Evolutionary conservation across 2,113 vertebrate genomes (phyloP), one percentile per base, ranked within the genome.

Genomic region (Gasterosteus aculeatus): DNA sequence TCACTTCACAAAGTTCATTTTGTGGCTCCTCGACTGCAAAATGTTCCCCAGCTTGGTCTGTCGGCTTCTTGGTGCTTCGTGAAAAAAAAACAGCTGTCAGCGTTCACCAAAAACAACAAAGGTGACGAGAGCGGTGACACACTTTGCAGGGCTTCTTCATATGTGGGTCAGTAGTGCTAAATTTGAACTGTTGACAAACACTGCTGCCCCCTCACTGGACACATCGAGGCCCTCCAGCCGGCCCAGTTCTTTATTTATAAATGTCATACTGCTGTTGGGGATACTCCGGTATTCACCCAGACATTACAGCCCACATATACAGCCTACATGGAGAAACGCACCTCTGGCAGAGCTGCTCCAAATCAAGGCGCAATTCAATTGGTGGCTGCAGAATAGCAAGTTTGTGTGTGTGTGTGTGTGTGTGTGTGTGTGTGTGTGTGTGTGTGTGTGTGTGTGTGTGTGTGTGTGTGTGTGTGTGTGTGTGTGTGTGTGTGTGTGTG

Each of bases 121-220:
- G 51, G n/a, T 22, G 49, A 22, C 3, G 10, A 54, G 22, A 54
- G 22, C 53, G 4, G 53, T 29, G 53, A 53, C 19, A 53, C 7
- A 10, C 22, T 26, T 22, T 26, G 54, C 47, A 2, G 9, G 31
- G 19, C 14, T 41, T 38, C 35, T 38, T 72, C 53, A 35, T 61
- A 74, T 71, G 16, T 87, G 3, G 7, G 70, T 70, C 63, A 71
- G 69, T 75, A 58, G 35, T 29, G 46, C 61, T 77, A n/a, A 10
- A 72, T 58, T 38, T 75, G 22, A 67, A 70, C 69, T 85, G 79
- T 83, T 83, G 58, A 82, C 77, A 78, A 77, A 80, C 73, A 72
- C 61, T 4, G 2, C 53, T 16, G 33, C 72, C 33, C 19, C 5
- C 4, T 42, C 9, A 8, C 16, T 5, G 8, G 51, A 6, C 4